Evolutionary conservation across 2,113 vertebrate species (phyloP).

Genomic region (Ophthalmolycus amberensis): DNA sequence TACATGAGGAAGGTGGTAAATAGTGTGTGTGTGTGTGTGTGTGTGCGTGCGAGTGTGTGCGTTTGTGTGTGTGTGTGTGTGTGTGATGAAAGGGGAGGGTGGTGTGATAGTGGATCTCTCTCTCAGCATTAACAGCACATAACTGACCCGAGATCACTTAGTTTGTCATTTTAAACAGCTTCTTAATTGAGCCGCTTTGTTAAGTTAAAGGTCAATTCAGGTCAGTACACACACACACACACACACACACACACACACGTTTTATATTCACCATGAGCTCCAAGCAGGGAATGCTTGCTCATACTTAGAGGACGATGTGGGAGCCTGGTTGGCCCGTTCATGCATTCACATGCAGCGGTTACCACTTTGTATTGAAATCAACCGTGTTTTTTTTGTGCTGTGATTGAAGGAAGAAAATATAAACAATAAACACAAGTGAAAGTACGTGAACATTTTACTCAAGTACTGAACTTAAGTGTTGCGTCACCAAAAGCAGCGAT

Average conservation of each 20-base stretch:
- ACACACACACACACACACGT: background rate
- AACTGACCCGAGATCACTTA: conserved; percentile 16
- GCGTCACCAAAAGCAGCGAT: no score
- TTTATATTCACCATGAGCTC: background rate
- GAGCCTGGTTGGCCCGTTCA: no score
- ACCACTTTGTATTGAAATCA: no score
- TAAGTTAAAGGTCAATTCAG: conserved; percentile 47
- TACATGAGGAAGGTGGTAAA: background rate
- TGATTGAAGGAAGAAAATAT: background rate
- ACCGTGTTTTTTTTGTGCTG: no score
- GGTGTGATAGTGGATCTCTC: conserved; percentile 16
- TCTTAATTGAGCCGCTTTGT: conserved; percentile 29
- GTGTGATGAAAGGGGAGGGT: background rate
- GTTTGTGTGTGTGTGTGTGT: no score
- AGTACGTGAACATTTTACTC: background rate
- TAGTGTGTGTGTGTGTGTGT: conserved; percentile 1
- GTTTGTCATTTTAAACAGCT: conserved; percentile 43
- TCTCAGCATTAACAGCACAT: conserved; percentile 11
- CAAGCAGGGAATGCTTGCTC: no score
- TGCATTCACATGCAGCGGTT: no score
- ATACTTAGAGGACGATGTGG: no score
- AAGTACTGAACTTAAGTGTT: background rate
- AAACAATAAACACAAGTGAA: background rate
- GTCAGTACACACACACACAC: background rate
- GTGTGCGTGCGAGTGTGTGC: no score